Percentiles rank a stretch among this genome's conserved stretches.
Conservation (phyloP, 2,888 invertebrate species). For the Tetheella fluctuosa region DNA sequence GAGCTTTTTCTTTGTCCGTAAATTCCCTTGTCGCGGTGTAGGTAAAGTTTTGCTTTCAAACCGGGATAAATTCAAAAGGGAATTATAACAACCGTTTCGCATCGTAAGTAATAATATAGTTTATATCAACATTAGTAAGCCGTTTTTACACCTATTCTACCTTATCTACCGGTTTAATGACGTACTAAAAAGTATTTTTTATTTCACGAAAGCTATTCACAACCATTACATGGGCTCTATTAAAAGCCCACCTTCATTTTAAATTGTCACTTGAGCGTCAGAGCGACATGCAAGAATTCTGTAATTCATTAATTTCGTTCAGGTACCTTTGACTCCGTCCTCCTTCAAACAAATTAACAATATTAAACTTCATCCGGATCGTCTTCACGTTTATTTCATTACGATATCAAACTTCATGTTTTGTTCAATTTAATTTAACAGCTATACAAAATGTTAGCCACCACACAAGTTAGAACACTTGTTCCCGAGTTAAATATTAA, state of each 20-base stretch:
- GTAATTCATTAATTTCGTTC: conserved; percentile 8
- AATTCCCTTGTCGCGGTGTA: conserved; percentile 15
- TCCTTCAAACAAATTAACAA: neutral
- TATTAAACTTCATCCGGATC: conserved; percentile 1
- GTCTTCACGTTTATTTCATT: conserved; percentile 6
- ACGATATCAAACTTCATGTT: neutral
- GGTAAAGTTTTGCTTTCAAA: conserved; percentile 6
- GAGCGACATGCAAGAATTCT: neutral
- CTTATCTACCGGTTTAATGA: conserved; percentile 43
- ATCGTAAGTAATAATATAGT: conserved; percentile 5
- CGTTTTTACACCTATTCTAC: conserved; percentile 12
- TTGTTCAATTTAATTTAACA: neutral
- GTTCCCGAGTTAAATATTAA: conserved; percentile 25
- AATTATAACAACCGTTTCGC: conserved; percentile 5
- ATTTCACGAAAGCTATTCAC: conserved; percentile 39
- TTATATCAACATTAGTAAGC: conserved; percentile 3
- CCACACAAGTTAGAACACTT: conserved; percentile 14
- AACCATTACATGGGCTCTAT: conserved; percentile 28
- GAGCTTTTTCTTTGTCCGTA: conserved; percentile 24
- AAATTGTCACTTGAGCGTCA: neutral
- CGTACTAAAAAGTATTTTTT: conserved; percentile 43
- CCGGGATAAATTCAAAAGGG: neutral
- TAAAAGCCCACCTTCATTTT: conserved; percentile 25
- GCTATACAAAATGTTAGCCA: neutral
- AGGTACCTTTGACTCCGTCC: conserved; percentile 2